Evolutionary conservation across 2,888 invertebrate genomes (phyloP), one percentile per base, ranked within the genome.

Genomic region (Penaeus monodon): DNA sequence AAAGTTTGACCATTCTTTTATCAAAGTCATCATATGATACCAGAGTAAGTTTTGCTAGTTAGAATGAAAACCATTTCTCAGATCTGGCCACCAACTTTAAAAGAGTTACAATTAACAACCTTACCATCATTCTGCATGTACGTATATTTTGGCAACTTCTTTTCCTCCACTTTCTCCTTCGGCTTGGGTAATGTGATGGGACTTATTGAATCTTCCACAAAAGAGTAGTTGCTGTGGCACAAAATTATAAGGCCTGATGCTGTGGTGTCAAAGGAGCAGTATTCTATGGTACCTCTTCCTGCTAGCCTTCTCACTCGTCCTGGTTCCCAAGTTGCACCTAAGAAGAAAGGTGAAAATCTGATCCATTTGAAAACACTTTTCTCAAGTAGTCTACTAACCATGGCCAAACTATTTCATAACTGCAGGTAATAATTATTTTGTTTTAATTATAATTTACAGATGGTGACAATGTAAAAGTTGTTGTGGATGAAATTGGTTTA

Each of bases 91-190:
- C 44, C 44, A 44, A 10, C 17, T 57, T 20, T 57, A 17, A 57
- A 57, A 57, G 57, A 17, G 0, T 57, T 20, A 17, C 17, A 70
- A 8, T 14, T 3, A 77, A 27, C 2, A 33, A 8, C 4, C n/a
- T 44, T 12, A 89, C 89, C 89, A 83, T 88, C 82, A 81, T 66
- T 85, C 65, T 90, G 88, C 80, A 85, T 73, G 33, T 84, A 90
- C 2, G 83, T 79, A 57, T 81, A 88, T 57, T 82, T 86, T 17
- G 89, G 84, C 6, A 65, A 38, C 4, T 64, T 63, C 33, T 70
- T 44, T 17, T 44, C 44, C 2, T 29, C n/a, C 66, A 81, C 81
- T 44, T 80, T 63, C 4, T 63, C 63, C 14, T 66, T 64, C 14
- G 64, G 68, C 27, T 76, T n/a, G 22, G 81, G 76, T 38, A 73